Conservation (phyloP, 2,888 invertebrate genomes). For the Tineola bisselliella region DNA sequence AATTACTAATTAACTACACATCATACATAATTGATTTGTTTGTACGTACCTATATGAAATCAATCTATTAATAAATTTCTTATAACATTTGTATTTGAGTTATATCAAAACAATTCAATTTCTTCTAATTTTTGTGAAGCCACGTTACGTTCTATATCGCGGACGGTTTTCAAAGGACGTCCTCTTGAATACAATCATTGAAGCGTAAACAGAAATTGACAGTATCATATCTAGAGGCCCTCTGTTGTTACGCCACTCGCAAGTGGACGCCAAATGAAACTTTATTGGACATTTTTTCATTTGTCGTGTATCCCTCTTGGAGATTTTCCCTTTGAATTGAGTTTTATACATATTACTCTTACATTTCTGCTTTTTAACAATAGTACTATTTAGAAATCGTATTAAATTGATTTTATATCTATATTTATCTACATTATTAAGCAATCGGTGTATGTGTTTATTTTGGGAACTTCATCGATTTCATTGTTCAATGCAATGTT, state of each 20-base stretch:
- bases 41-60: too few relatives aligned
- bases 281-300: constrained; percentile 60
- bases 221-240: constrained; percentile 43
- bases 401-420: too few relatives aligned
- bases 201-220: constrained; percentile 44
- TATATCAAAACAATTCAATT: background rate
- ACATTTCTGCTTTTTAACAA: too few relatives aligned
- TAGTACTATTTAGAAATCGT: too few relatives aligned
- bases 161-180: constrained; percentile 34
- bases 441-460: too few relatives aligned
- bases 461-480: too few relatives aligned
- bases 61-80: too few relatives aligned
- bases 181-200: constrained; percentile 49
- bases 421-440: too few relatives aligned
- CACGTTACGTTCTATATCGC: constrained; percentile 22
- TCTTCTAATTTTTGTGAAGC: background rate
- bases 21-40: too few relatives aligned
- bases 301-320: constrained; percentile 25
- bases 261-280: constrained; percentile 54
- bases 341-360: background rate
- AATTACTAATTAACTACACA: too few relatives aligned
- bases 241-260: background rate
- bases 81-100: too few relatives aligned
- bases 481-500: too few relatives aligned
- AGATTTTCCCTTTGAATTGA: background rate